Conservation (phyloP, 2,113 vertebrate species). For the Antigone vipio region DNA sequence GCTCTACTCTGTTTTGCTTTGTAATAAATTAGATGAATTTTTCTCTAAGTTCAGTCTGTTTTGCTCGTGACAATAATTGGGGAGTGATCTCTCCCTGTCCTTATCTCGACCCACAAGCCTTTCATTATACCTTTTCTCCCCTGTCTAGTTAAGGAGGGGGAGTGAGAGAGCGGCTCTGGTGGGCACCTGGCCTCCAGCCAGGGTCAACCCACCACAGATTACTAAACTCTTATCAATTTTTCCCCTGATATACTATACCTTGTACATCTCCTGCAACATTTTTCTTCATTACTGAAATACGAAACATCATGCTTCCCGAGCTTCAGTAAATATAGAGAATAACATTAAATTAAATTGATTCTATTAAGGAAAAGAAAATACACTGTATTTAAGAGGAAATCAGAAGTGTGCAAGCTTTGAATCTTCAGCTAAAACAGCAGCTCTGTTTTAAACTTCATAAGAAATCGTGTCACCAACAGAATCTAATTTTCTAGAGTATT, state of each 20-base stretch:
- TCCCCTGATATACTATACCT: background rate
- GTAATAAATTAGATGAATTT: too few species aligned
- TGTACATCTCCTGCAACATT: background rate
- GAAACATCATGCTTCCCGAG: background rate
- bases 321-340: background rate
- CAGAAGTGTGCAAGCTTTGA: background rate
- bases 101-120: too few species aligned
- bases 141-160: too few species aligned
- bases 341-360: background rate
- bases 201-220: background rate
- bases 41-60: too few species aligned
- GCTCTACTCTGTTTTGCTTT: too few species aligned
- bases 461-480: background rate
- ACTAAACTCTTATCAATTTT: background rate
- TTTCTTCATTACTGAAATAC: background rate
- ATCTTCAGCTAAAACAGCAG: background rate
- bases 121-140: too few species aligned
- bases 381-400: background rate
- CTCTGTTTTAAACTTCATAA: background rate
- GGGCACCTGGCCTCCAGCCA: too few species aligned
- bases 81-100: too few species aligned
- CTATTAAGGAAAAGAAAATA: background rate
- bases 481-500: background rate
- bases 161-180: too few species aligned
- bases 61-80: too few species aligned